Base-by-base conservation (phyloP, 2,888 invertebrate species). In the Nowickia ferox region DNA sequence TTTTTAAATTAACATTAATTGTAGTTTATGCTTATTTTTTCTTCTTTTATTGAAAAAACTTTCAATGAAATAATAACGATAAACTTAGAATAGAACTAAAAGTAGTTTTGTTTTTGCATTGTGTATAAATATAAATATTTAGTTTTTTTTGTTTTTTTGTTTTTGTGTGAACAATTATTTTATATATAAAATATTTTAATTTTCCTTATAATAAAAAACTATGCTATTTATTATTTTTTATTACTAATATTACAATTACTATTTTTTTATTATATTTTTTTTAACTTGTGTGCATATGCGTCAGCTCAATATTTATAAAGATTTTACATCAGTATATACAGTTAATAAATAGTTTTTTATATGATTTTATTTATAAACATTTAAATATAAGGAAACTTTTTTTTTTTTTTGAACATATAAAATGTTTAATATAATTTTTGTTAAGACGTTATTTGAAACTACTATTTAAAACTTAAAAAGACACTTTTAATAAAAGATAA, bases 381-480 rank as follows among this genome's bases (percentile, higher is more conserved):
- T 61, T 76, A 42, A 59, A 48, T 65, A 63, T 85, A 85, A 85
- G 84, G 84, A 85, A 86, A 83, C 78, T 86, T 79, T 76, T 71
- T 38, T 19, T n/a, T 15, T 44, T 38, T 44, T 42, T 55, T 63
- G 19, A 19, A 63, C 13, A 65, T 65, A 5, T 44, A 42, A 44
- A 17, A 46, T 22, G 19, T 48, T 63, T 15, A n/a, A n/a, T 48
- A 10, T 17, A 61, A n/a, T 19, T 61, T 30, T 9, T 10, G 15
- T 38, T 38, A 51, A 38, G 17, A 66, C n/a, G 30, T 65, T 48
- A n/a, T 48, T 11, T 9, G 11, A 51, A 65, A 42, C 46, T 30
- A 44, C 19, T 59, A 22, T 30, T 38, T n/a, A 13, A 22, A 22
- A 65, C 15, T 65, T 46, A 46, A 65, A 1, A 1, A 59, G 38